Conservation (phyloP, 2,797 vertebrate genomes). For the Paramormyrops hopkinsi region DNA sequence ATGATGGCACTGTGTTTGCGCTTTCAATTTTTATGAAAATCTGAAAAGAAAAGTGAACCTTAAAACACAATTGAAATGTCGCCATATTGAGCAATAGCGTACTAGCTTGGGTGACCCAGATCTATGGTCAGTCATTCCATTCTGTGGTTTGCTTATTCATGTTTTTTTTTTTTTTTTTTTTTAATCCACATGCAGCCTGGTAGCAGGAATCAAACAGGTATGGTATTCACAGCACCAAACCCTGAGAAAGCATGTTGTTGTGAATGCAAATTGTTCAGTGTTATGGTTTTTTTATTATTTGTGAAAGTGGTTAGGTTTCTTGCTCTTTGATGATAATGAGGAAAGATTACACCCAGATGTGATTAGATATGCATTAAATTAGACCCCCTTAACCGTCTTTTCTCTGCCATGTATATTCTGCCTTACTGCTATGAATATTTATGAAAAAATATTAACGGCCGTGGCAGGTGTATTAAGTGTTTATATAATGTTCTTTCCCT, state of each 20-base stretch:
- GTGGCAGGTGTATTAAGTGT: background rate
- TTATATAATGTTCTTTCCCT: background rate
- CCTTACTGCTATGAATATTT: background rate
- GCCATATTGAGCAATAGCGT: background rate
- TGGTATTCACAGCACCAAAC: conserved; percentile 34
- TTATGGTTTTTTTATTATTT: background rate
- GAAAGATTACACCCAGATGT: background rate
- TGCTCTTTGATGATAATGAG: background rate
- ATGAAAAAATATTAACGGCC: background rate
- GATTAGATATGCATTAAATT: background rate
- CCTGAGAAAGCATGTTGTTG: background rate
- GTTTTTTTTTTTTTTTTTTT: conserved; percentile 54
- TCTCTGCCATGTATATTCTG: background rate
- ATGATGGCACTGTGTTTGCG: background rate
- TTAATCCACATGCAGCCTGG: conserved; percentile 72
- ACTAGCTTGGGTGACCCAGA: background rate
- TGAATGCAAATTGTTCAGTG: background rate
- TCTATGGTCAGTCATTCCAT: background rate
- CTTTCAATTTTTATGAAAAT: background rate
- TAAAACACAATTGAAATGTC: background rate
- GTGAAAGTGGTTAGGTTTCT: background rate
- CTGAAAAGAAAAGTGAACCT: background rate
- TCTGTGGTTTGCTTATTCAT: conserved; percentile 30
- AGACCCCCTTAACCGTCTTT: background rate
- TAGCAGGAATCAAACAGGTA: conserved; percentile 66